phyloP scores from a whole-genome alignment of 2,797 vertebrate genomes.

The Sciaenops ocellatus region DNA sequence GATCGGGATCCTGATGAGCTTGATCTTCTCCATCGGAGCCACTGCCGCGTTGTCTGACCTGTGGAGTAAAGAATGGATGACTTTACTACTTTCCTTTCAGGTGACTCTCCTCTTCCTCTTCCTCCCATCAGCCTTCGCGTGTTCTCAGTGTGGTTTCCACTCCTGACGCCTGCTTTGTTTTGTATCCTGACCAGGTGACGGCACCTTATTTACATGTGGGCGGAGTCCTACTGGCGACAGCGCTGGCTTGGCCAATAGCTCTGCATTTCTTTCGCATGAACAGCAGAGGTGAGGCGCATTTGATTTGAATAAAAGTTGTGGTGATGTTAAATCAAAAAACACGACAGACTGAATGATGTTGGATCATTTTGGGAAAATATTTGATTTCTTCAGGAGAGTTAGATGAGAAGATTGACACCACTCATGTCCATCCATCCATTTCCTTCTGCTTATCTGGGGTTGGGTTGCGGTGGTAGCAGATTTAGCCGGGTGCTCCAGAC shows the following conservation, averaged over 20 bases:
- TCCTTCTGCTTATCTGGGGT: no score
- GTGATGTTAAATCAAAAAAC: background rate
- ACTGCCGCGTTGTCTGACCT: slow-evolving; percentile 80
- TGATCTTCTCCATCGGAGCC: slow-evolving; percentile 76
- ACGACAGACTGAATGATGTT: no score
- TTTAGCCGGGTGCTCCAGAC: no score
- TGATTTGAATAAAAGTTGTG: background rate
- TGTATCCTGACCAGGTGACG: slow-evolving; percentile 83
- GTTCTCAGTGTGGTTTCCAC: background rate
- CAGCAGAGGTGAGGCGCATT: slow-evolving; percentile 81
- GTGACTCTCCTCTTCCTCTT: slow-evolving; percentile 72
- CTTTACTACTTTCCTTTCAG: slow-evolving; percentile 90
- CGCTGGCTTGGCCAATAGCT: slow-evolving; percentile 91
- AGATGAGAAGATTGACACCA: no score
- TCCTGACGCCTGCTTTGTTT: background rate
- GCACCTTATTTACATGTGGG: slow-evolving; percentile 91
- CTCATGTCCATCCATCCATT: no score
- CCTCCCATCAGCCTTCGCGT: accelerated
- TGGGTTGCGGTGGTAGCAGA: no score
- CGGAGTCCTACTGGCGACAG: slow-evolving; percentile 86
- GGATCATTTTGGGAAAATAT: no score
- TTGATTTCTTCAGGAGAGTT: no score
- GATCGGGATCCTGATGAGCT: slow-evolving; percentile 85
- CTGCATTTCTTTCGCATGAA: slow-evolving; percentile 86
- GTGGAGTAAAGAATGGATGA: slow-evolving; percentile 89